Conservation (phyloP, 1,140 invertebrate genomes). For the Microplitis mediator region DNA sequence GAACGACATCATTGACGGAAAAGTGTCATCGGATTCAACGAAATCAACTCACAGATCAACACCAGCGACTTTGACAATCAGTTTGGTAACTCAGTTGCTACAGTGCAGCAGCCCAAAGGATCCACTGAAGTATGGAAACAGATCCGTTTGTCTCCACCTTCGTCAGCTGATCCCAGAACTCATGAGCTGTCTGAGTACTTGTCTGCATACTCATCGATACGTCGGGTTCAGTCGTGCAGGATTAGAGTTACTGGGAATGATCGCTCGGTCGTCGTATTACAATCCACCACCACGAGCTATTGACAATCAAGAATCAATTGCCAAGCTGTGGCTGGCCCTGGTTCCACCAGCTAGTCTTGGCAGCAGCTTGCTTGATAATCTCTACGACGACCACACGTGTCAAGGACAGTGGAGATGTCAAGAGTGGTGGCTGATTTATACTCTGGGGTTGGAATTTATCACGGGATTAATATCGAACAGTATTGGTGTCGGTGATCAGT, state of each 20-base stretch:
- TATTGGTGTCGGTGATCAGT: constrained; percentile 5
- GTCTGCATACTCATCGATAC: constrained; percentile 52
- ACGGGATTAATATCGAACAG: constrained; percentile 50
- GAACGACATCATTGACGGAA: background rate
- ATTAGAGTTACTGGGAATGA: constrained; percentile 47
- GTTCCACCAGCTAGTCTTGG: constrained; percentile 54
- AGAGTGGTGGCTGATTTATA: constrained; percentile 59
- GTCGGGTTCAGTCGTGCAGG: constrained; percentile 51
- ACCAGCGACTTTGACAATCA: constrained; percentile 52
- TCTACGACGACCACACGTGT: constrained; percentile 48
- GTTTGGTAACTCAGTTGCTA: constrained; percentile 51
- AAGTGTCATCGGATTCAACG: constrained; percentile 29
- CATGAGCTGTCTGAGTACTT: constrained; percentile 48
- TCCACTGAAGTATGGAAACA: constrained; percentile 30
- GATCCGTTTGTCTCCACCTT: constrained; percentile 45
- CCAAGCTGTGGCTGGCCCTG: constrained; percentile 52
- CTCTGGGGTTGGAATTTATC: constrained; percentile 54
- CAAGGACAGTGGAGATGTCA: constrained; percentile 54
- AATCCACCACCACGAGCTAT: constrained; percentile 39
- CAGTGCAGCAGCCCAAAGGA: constrained; percentile 39
- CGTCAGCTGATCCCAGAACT: constrained; percentile 52
- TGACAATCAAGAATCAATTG: constrained; percentile 48
- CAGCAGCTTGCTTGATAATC: constrained; percentile 51
- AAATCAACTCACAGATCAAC: constrained; percentile 36
- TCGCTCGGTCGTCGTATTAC: constrained; percentile 45